Conservation (phyloP, 2,113 vertebrate species). For the Scytalopus superciliaris region DNA sequence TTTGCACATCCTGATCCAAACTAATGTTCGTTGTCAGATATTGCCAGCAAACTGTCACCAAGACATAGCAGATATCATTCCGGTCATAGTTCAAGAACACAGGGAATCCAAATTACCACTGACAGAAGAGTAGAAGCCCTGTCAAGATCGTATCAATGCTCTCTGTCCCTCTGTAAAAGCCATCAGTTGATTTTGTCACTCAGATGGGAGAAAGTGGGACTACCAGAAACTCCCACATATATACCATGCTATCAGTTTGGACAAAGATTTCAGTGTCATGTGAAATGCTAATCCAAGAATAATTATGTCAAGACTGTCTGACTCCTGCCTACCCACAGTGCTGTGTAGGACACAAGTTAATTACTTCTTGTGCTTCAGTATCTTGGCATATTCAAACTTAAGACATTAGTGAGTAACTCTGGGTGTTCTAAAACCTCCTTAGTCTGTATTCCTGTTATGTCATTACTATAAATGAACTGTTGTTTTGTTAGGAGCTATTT, state of each 20-base stretch:
- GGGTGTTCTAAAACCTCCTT: not conserved
- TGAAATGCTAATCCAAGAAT: not conserved
- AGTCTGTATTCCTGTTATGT: not conserved
- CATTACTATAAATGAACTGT: not conserved
- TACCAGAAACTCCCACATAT: not conserved
- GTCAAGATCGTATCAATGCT: rapidly evolving
- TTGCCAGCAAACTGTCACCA: not conserved
- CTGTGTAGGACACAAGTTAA: not conserved
- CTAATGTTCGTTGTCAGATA: not conserved
- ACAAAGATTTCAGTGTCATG: not conserved
- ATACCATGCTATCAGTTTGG: not conserved
- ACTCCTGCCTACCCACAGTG: not conserved
- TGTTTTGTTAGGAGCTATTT: rapidly evolving
- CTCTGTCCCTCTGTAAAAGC: not conserved
- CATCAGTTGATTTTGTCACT: not conserved
- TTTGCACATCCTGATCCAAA: not conserved
- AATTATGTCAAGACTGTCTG: not conserved
- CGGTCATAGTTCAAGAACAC: not conserved
- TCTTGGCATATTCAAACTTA: not conserved
- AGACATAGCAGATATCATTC: not conserved
- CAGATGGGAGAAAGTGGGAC: not conserved
- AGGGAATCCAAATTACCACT: not conserved
- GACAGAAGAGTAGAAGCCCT: not conserved
- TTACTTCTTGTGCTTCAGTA: not conserved
- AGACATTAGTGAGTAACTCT: not conserved